Percentiles rank a stretch among this genome's conserved stretches.
phyloP scores from a whole-genome alignment of 2,888 invertebrate species.

The Drosophila mettleri region DNA sequence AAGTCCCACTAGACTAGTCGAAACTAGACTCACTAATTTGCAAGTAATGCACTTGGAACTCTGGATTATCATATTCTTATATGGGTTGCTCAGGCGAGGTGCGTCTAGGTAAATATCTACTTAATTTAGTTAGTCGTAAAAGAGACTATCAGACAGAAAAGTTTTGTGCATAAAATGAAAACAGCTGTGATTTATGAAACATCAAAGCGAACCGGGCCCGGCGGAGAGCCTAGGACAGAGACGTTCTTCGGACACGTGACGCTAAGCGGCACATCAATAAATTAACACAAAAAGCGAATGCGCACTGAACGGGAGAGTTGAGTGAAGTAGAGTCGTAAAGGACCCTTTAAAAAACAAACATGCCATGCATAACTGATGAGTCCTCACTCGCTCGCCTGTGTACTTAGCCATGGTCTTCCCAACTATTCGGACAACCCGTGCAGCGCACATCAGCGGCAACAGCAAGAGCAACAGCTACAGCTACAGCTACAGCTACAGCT shows the following conservation, averaged over 20 bases:
- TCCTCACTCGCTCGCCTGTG: slow-evolving; percentile 21
- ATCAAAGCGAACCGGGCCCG: slow-evolving; percentile 48
- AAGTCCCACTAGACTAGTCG: too few relatives aligned
- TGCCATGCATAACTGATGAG: slow-evolving; percentile 74
- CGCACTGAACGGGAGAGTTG: neutral
- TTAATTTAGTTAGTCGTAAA: slow-evolving; percentile 49
- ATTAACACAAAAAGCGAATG: slow-evolving; percentile 52
- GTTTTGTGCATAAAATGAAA: slow-evolving; percentile 9
- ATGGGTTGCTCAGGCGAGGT: too few relatives aligned
- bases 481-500: neutral
- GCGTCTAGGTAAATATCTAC: neutral
- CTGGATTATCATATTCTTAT: neutral
- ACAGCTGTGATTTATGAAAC: slow-evolving; percentile 52
- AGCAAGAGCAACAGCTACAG: slow-evolving; percentile 33
- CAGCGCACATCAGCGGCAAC: slow-evolving; percentile 9
- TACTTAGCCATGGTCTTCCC: slow-evolving; percentile 1
- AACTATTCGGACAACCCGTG: slow-evolving; percentile 14
- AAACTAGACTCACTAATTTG: too few relatives aligned
- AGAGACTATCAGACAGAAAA: neutral
- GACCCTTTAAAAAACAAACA: slow-evolving; percentile 66
- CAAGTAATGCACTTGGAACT: neutral
- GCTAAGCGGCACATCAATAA: slow-evolving; percentile 68
- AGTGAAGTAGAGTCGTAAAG: slow-evolving; percentile 45
- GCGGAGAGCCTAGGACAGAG: slow-evolving; percentile 6
- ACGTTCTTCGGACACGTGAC: slow-evolving; percentile 37